Evolutionary conservation across 2,888 invertebrate genomes (phyloP), one percentile per base, ranked within the genome.

Genomic region (Isoperla grammatica): DNA sequence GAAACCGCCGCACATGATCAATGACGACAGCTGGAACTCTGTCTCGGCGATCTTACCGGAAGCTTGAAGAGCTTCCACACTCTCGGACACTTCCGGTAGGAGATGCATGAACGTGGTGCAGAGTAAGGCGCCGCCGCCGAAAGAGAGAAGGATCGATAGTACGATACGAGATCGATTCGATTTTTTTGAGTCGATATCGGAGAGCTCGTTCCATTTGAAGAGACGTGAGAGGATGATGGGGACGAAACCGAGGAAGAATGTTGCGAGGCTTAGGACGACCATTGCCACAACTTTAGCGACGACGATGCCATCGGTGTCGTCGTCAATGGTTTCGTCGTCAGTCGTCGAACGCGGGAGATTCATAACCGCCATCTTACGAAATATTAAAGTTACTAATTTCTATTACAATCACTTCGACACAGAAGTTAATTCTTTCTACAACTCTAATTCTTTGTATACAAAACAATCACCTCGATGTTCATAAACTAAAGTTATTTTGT

Each of bases 61-160:
- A 2, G 69, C 76, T 67, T 83, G 79, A 62, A 88, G 74, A 53
- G 78, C 73, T n/a, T 80, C 76, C 9, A 90, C 80, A 59, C 81
- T 81, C 67, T 90, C 86, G 9, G 81, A 75, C 0, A 91, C 86
- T 76, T 91, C 91, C 1, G 91, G 91, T 58, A 90, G 75, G 67
- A 92, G 76, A 69, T 92, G 91, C 65, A 90, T 74, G 70, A 92
- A 90, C 3, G 90, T 90, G 2, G 91, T 91, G 63, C 86, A 85
- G 40, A 92, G 75, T 15, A 92, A 75, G 0, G 91, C 90, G 9
- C 91, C 91, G n/a, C 90, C 91, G 13, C 90, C 91, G 65, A 90
- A 86, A n/a, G 88, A 85, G 19, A 91, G 75, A 20, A 89, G 73
- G 15, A 85, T 74, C 68, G 82, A 49, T 5, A 61, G 23, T 5